Evolutionary conservation across 35 echinoderm and acorn worm species (phyloP).

Genomic region (Ptychodera flava): DNA sequence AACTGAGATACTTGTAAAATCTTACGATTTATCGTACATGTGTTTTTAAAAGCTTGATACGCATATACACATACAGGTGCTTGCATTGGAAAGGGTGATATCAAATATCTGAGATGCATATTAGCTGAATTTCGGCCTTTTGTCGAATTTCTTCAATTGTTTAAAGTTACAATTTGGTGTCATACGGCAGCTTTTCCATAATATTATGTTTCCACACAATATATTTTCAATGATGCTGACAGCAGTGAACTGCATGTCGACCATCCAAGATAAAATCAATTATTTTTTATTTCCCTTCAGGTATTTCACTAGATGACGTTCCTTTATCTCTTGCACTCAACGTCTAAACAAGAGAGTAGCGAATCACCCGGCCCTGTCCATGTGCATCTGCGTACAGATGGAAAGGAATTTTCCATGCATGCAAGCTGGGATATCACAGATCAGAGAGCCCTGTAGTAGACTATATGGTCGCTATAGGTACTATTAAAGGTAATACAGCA

Average conservation of each 20-base stretch:
- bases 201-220: no score
- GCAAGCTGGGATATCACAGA: conserved; percentile 38
- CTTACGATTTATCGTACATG: no score
- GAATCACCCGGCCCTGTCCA: neutral
- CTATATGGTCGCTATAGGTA: conserved; percentile 22
- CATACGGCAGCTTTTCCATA: no score
- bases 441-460: conserved; percentile 28
- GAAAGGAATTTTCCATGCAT: conserved; percentile 6
- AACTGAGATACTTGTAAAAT: no score
- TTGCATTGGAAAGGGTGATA: no score
- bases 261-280: neutral
- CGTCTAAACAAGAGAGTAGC: neutral
- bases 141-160: no score
- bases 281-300: neutral
- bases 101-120: no score
- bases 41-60: no score
- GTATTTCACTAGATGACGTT: neutral
- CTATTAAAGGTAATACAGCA: neutral
- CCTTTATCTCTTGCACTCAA: neutral
- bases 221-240: no score
- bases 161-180: no score
- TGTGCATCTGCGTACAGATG: neutral
- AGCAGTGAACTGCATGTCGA: neutral
- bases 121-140: no score
- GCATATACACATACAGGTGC: no score